These are phyloP conservation scores for Eulemur macaco DNA, from an alignment of 2,113 vertebrate species.

Conservation along the genomic window DNA sequence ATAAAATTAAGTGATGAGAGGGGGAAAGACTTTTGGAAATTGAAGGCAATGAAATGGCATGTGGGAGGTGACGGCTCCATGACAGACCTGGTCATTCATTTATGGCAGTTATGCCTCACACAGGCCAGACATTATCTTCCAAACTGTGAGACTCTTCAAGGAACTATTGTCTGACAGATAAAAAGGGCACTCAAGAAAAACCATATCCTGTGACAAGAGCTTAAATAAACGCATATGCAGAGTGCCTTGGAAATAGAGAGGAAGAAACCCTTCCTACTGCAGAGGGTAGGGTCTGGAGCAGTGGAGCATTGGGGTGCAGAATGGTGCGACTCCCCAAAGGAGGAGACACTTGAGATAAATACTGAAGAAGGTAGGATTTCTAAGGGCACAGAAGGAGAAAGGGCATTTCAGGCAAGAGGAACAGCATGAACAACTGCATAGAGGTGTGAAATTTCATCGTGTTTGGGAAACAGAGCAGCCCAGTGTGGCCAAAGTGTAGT, in stretches of 20 bases:
- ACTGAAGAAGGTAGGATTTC: not conserved
- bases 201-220: fast-evolving
- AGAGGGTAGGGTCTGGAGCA: not conserved
- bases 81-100: too few species aligned
- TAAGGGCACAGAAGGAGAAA: not conserved
- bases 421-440: not conserved
- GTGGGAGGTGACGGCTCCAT: not conserved
- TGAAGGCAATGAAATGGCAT: not conserved
- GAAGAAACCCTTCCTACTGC: not conserved
- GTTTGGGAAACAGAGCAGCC: not conserved
- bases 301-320: not conserved
- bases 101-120: not conserved
- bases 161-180: not conserved
- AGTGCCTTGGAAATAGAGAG: not conserved
- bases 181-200: not conserved
- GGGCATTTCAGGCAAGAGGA: not conserved
- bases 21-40: not conserved
- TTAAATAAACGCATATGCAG: not conserved
- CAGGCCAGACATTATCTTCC: not conserved
- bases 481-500: too few species aligned
- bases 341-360: not conserved
- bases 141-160: not conserved
- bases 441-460: not conserved
- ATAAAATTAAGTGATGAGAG: fast-evolving
- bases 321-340: not conserved